Base-by-base conservation (phyloP, 2,113 vertebrate genomes). In the Tenebrosternarchus preto region DNA sequence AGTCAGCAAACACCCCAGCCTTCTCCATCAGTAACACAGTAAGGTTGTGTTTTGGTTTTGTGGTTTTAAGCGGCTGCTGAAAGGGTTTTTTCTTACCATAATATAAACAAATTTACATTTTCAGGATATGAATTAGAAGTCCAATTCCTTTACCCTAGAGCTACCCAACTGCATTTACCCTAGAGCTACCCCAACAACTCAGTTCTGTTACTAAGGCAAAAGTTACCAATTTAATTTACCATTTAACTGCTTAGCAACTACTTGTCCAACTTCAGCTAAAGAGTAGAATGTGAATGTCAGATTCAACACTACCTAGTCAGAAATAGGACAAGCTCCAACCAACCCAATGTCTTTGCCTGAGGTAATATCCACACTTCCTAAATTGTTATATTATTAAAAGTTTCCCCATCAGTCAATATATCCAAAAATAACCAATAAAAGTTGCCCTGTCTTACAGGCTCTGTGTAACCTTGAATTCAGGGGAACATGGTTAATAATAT, bases 371-470 rank as follows among this genome's bases (percentile, higher is more conserved):
- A 55, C 19, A 55, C 46, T 33, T 29, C 7, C 19, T 20, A 46
- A n/a, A n/a, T 16, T 63, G 6, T 17, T 63, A 27, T 25, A 27
- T 46, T 57, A 39, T 74, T 60, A 60, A 39, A n/a, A n/a, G n/a
- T 57, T 6, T 36, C 33, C 29, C 71, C 56, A 60, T 75, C 56
- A 25, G 33, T 5, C 22, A 19, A 8, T 20, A 36, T 75, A 57
- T 75, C 61, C 16, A 59, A 39, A 24, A 74, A 74, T 60, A 75
- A 43, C 56, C 15, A 5, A 39, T 43, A 61, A 27, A 17, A 43
- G 57, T 27, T 12, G 5, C 24, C 12, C 31, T 0, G 22, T 57
- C 71, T 73, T 36, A 59, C 55, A 36, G 33, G 33, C 20, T 73
- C 27, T 36, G 31, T 27, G 36, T 9, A 75, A 27, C 15, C 8